A percentile compares a stretch with the other conserved stretches of the same genome.
These are phyloP conservation scores for Lasioglossum calceatum DNA, from an alignment of 2,888 invertebrate species.

Conservation along the genomic window DNA sequence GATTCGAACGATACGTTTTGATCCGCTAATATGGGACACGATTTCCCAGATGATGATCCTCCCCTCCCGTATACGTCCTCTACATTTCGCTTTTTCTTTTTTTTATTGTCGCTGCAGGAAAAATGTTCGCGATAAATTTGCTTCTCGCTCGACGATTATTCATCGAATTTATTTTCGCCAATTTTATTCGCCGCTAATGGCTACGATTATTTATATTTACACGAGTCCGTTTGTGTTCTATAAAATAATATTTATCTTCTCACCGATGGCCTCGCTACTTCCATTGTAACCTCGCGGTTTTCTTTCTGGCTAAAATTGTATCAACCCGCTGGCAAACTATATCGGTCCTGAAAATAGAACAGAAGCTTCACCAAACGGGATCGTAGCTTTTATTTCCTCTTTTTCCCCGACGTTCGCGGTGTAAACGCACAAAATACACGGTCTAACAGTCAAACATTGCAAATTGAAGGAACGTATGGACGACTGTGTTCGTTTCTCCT, in stretches of 20 bases:
- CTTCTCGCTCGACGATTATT: background rate
- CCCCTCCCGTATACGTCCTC: background rate
- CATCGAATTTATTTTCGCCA: background rate
- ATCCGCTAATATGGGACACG: background rate
- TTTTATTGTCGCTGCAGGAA: background rate
- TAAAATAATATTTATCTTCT: background rate
- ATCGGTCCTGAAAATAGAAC: background rate
- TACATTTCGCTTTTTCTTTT: background rate
- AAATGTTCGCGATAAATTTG: background rate
- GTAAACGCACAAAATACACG: background rate
- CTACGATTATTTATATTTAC: background rate
- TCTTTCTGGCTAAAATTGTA: background rate
- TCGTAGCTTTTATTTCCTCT: background rate
- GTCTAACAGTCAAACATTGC: background rate
- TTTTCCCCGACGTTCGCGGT: background rate
- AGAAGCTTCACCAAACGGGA: background rate
- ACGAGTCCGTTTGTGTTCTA: background rate
- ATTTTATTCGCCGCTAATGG: background rate
- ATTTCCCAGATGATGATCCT: slow-evolving; percentile 2
- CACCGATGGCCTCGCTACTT: background rate
- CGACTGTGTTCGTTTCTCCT: background rate
- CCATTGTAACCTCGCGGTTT: background rate
- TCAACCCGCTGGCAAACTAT: background rate
- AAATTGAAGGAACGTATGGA: background rate
- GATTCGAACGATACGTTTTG: background rate